Conservation (phyloP, 2,888 invertebrate species). For the Agrotis clavis region DNA sequence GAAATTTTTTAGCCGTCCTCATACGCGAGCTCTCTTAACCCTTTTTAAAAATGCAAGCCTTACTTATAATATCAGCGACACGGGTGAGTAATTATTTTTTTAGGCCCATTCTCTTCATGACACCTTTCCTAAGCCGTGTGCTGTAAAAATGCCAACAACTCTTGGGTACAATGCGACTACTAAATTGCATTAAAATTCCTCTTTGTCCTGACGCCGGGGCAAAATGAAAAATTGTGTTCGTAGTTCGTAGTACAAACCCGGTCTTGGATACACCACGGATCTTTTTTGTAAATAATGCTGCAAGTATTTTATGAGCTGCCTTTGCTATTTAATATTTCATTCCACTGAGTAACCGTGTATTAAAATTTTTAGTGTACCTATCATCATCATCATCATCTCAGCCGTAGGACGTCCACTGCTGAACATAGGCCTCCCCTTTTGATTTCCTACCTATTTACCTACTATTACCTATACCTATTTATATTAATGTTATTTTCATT, state of each 20-base stretch:
- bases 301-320: conserved; percentile 53
- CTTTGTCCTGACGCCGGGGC: conserved; percentile 71
- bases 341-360: conserved; percentile 21
- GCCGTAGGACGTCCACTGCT: no score
- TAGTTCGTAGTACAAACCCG: conserved; percentile 63
- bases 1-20: conserved; percentile 4
- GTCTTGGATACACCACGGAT: conserved; percentile 53
- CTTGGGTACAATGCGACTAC: conserved; percentile 72
- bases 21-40: conserved; percentile 33
- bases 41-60: conserved; percentile 51
- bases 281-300: conserved; percentile 57
- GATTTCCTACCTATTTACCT: no score
- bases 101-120: conserved; percentile 67
- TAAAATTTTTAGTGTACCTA: conserved; percentile 16
- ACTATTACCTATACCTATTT: no score
- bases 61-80: conserved; percentile 56
- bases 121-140: conserved; percentile 73
- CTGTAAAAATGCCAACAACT: conserved; percentile 70
- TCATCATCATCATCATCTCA: no score
- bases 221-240: conserved; percentile 78
- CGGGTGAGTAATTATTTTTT: conserved; percentile 68
- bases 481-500: background rate
- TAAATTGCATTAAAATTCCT: conserved; percentile 84
- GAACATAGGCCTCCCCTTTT: no score
- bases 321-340: conserved; percentile 47